Conservation (phyloP, 2,888 invertebrate genomes). For the Dryomyza anilis region DNA sequence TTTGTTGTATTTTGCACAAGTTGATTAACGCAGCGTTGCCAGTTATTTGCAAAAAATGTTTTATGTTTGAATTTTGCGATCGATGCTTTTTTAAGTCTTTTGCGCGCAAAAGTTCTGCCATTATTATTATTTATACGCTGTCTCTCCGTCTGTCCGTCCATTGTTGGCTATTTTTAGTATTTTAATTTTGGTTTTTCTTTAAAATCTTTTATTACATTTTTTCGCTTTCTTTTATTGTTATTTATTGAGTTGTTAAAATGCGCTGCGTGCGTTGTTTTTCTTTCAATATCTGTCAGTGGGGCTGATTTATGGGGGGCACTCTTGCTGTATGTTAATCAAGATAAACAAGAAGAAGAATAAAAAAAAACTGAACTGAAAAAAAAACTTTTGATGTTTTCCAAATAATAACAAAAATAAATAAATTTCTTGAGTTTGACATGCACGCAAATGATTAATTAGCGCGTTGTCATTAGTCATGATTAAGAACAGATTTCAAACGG, state of each 20-base stretch:
- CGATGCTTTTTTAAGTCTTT: too few relatives aligned
- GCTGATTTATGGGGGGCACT: not conserved
- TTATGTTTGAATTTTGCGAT: too few relatives aligned
- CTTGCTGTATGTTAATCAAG: not conserved
- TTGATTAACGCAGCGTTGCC: slow-evolving; percentile 13
- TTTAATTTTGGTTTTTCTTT: not conserved
- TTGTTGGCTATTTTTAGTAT: not conserved
- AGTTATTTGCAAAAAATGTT: slow-evolving; percentile 4
- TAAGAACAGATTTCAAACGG: too few relatives aligned
- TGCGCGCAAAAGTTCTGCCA: not conserved
- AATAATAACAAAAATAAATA: too few relatives aligned
- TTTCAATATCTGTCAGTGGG: not conserved
- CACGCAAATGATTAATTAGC: too few relatives aligned
- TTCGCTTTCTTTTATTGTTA: not conserved
- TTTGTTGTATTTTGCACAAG: slow-evolving; percentile 1
- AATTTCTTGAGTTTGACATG: too few relatives aligned
- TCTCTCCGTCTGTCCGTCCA: not conserved
- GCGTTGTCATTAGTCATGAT: too few relatives aligned
- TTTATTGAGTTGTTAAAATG: not conserved
- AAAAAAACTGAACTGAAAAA: too few relatives aligned
- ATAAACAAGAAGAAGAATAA: too few relatives aligned
- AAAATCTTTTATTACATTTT: not conserved
- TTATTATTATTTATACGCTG: not conserved
- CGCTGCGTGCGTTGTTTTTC: not conserved
- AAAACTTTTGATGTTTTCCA: too few relatives aligned